Conservation (phyloP, 2,113 vertebrate genomes). For the Choloepus hoffmanni region DNA sequence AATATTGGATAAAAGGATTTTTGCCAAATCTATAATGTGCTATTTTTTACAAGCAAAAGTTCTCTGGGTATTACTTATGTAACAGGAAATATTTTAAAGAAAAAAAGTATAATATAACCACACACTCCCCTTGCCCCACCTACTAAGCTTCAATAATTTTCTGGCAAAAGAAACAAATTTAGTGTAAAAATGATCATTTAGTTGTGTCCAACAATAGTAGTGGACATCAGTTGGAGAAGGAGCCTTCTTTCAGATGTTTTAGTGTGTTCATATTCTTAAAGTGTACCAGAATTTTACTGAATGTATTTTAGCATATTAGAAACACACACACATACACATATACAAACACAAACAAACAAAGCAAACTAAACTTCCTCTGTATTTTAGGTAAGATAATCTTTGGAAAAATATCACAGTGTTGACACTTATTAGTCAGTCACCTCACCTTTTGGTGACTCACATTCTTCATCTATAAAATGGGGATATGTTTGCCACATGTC, state of each 20-base stretch:
- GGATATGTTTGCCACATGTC: background rate
- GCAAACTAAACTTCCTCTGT: background rate
- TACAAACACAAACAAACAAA: background rate
- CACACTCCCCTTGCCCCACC: background rate
- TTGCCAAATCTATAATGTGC: background rate
- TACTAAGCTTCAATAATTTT: background rate
- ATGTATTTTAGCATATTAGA: background rate
- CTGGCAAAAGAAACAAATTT: background rate
- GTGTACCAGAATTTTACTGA: background rate
- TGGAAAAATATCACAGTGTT: background rate
- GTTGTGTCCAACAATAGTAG: background rate
- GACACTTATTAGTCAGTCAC: background rate
- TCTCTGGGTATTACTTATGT: background rate
- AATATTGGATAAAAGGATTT: background rate
- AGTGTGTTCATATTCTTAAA: background rate
- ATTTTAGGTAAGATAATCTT: background rate
- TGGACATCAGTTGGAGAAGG: background rate
- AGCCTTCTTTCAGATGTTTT: background rate
- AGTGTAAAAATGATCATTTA: background rate
- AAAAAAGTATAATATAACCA: background rate
- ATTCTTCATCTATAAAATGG: background rate
- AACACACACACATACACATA: background rate
- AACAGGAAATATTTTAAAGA: slow-evolving; percentile 30
- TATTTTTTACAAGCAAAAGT: background rate
- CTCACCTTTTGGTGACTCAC: background rate